These are phyloP conservation scores for Ceratina calcarata DNA, from an alignment of 1,140 invertebrate species.

Conservation along the genomic window DNA sequence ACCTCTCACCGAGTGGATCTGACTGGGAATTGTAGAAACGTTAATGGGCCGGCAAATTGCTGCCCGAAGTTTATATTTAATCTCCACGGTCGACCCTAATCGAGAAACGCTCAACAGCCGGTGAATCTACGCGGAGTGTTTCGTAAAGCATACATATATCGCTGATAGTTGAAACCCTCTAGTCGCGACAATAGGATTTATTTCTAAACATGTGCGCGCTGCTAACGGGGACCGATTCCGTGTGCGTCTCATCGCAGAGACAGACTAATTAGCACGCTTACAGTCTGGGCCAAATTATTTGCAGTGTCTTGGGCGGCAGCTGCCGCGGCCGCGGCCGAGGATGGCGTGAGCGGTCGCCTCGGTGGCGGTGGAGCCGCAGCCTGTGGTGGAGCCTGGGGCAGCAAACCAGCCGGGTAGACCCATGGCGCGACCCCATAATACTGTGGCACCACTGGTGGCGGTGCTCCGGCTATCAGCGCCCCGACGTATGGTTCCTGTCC, in stretches of 20 bases:
- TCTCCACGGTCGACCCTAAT: conserved; percentile 9
- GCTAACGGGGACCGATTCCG: not conserved
- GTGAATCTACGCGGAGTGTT: not conserved
- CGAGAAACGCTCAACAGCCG: not conserved
- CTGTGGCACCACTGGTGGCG: conserved; percentile 85
- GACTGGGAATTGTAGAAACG: not conserved
- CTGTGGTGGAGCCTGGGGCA: conserved; percentile 85
- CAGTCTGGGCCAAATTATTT: conserved; percentile 83
- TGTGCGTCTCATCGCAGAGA: not conserved
- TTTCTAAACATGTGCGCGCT: conserved; percentile 5
- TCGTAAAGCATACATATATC: not conserved
- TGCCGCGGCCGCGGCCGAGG: conserved; percentile 84
- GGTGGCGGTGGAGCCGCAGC: conserved; percentile 83
- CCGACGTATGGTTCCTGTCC: conserved; percentile 87
- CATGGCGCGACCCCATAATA: conserved; percentile 91
- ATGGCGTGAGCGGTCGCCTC: conserved; percentile 86
- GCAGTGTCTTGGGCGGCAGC: conserved; percentile 78
- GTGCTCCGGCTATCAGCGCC: conserved; percentile 84
- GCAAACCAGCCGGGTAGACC: conserved; percentile 90
- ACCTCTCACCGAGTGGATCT: not conserved
- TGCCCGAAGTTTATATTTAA: conserved; percentile 42
- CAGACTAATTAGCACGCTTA: conserved; percentile 60
- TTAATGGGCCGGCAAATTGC: conserved; percentile 29
- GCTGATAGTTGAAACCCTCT: not conserved
- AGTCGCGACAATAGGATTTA: conserved; percentile 37